These are phyloP conservation scores for Lasaia peninsularis DNA, from an alignment of 1,140 invertebrate species.

Conservation along the genomic window DNA sequence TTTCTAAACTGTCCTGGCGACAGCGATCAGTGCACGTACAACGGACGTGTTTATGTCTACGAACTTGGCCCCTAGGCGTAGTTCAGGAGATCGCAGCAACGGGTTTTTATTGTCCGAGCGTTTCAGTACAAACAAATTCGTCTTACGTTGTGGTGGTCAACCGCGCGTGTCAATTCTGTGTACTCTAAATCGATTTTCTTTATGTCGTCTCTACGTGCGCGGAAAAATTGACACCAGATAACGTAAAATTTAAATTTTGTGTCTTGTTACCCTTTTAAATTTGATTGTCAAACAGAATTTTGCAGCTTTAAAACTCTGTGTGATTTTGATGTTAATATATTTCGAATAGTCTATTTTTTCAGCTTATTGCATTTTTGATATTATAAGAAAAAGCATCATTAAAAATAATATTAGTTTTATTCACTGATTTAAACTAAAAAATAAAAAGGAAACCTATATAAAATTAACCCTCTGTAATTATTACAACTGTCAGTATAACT, in stretches of 20 bases:
- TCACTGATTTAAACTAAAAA: no score
- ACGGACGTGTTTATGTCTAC: constrained; percentile 33
- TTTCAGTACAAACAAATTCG: constrained; percentile 1
- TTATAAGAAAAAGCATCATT: no score
- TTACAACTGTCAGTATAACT: no score
- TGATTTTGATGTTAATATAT: no score
- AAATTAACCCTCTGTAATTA: no score
- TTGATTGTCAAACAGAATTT: no score
- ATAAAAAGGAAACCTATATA: no score
- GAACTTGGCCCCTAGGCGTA: constrained; percentile 21
- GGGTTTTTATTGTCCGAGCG: neutral
- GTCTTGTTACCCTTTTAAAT: no score
- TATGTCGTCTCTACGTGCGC: neutral
- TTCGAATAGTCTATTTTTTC: no score
- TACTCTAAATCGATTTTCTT: neutral
- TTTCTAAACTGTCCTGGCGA: constrained; percentile 45
- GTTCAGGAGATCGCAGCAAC: constrained; percentile 25
- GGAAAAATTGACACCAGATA: neutral
- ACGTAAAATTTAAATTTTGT: constrained; percentile 21
- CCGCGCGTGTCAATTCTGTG: constrained; percentile 12
- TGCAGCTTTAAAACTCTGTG: no score
- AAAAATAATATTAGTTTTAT: no score
- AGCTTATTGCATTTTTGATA: no score
- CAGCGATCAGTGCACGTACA: constrained; percentile 39
- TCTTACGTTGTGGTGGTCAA: neutral